These are phyloP conservation scores for Diarsia dahlii DNA, from an alignment of 2,888 invertebrate species.

Conservation along the genomic window DNA sequence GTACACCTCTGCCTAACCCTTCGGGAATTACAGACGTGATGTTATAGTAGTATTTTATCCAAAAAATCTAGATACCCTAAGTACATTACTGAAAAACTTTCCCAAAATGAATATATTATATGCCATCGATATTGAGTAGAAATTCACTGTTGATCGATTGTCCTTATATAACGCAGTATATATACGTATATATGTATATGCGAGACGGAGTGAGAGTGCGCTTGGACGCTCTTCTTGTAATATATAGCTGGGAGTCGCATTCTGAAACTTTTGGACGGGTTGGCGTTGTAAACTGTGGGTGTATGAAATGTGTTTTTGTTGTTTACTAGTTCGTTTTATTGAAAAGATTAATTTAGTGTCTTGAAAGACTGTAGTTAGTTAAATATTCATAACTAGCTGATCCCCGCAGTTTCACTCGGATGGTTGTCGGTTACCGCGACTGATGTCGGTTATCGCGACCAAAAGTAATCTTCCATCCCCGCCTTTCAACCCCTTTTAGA, in stretches of 20 bases:
- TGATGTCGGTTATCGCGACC: too few species aligned
- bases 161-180: conserved; percentile 62
- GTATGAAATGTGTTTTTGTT: neutral
- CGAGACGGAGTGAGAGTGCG: conserved; percentile 75
- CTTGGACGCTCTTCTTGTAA: conserved; percentile 76
- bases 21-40: too few species aligned
- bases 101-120: conserved; percentile 30
- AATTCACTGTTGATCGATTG: conserved; percentile 69
- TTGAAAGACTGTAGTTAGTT: neutral
- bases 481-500: too few species aligned
- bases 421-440: too few species aligned
- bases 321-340: neutral
- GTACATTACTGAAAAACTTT: conserved; percentile 28
- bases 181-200: conserved; percentile 66
- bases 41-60: too few species aligned
- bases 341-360: neutral
- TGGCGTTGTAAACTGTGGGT: neutral
- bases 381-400: neutral
- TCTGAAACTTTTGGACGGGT: conserved; percentile 65
- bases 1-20: too few species aligned
- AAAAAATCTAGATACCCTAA: neutral
- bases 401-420: too few species aligned
- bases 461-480: too few species aligned
- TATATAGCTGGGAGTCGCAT: conserved; percentile 77
- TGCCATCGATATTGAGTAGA: conserved; percentile 68